Conservation (phyloP, 2,113 vertebrate genomes). For the Phoenicopterus ruber region DNA sequence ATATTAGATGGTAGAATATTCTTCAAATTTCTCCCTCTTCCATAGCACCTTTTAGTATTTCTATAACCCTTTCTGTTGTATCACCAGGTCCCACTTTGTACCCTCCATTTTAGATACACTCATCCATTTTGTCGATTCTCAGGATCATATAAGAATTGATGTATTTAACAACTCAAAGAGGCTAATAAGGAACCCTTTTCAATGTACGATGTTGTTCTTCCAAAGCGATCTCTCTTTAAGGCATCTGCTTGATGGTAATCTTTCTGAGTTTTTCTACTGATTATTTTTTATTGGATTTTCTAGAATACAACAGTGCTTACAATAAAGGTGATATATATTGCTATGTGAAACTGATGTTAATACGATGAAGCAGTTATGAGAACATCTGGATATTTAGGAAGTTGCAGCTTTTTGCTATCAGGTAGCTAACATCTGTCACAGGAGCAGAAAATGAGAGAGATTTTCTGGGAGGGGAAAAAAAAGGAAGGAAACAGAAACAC, state of each 20-base stretch:
- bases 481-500: neutral
- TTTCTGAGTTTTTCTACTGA: neutral
- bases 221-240: neutral
- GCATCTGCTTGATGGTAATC: neutral
- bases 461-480: neutral
- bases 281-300: neutral
- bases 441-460: neutral
- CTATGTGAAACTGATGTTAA: neutral
- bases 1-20: neutral
- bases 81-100: neutral
- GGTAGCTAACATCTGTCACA: neutral
- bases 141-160: neutral
- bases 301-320: neutral
- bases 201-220: rapidly evolving
- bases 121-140: neutral
- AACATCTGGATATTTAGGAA: neutral
- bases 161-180: neutral
- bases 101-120: neutral
- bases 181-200: neutral
- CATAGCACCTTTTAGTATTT: neutral
- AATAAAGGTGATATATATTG: neutral
- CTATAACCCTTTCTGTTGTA: neutral
- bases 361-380: neutral
- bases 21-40: neutral
- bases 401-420: neutral